Conservation (phyloP, 2,888 invertebrate species). For the Pollenia labialis region DNA sequence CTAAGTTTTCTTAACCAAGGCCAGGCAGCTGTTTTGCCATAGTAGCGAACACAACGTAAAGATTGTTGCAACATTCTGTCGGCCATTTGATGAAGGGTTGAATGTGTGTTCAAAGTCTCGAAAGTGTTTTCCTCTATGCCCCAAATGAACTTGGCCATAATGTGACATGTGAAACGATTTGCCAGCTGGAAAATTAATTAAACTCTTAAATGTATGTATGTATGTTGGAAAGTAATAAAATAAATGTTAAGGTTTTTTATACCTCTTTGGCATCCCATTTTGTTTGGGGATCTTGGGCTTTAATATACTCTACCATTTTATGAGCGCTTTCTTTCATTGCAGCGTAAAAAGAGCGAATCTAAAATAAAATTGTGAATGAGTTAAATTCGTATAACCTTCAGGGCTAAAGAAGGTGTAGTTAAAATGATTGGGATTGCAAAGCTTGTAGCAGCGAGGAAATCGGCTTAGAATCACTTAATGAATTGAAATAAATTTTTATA, state of each 20-base stretch:
- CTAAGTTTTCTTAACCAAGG: conserved; percentile 74
- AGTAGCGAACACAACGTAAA: conserved; percentile 74
- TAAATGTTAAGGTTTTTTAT: conserved; percentile 1
- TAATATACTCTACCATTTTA: conserved; percentile 82
- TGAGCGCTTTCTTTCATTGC: conserved; percentile 82
- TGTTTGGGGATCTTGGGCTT: conserved; percentile 68
- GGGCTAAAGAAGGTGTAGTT: no score
- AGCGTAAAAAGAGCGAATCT: conserved; percentile 83
- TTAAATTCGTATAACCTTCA: no score
- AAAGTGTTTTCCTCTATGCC: conserved; percentile 82
- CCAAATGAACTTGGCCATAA: conserved; percentile 83
- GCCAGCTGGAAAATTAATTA: conserved; percentile 73
- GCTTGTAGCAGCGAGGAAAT: background rate
- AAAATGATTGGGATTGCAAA: no score
- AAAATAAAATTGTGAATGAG: conserved; percentile 8
- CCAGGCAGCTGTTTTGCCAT: conserved; percentile 74
- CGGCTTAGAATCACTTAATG: no score
- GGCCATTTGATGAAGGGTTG: conserved; percentile 70
- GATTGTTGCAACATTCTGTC: conserved; percentile 73
- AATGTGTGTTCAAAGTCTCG: conserved; percentile 27
- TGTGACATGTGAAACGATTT: conserved; percentile 81
- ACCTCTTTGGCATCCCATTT: conserved; percentile 83
- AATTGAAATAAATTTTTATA: no score
- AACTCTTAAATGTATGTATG: background rate
- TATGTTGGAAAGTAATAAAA: background rate